These are phyloP conservation scores for Bruchidius siliquastri DNA, from an alignment of 2,888 invertebrate species.

Conservation along the genomic window DNA sequence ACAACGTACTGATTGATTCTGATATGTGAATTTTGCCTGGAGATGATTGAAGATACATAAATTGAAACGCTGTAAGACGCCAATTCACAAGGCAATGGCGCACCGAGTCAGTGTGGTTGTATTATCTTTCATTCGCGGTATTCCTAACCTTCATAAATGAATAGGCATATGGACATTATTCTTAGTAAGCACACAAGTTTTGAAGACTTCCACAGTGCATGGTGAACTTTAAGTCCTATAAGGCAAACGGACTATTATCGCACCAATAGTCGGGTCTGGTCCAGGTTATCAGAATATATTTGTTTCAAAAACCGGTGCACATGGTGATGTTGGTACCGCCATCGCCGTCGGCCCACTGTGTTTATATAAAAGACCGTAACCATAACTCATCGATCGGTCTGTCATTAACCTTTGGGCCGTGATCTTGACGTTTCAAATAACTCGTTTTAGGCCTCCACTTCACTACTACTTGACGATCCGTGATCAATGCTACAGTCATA, in stretches of 20 bases:
- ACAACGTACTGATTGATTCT: no score
- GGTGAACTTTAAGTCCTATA: background rate
- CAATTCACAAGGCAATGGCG: no score
- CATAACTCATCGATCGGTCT: constrained; percentile 5
- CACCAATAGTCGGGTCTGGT: background rate
- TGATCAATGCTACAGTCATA: background rate
- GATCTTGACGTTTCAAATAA: constrained; percentile 11
- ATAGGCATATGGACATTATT: no score
- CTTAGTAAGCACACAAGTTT: no score
- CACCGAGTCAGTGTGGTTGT: no score
- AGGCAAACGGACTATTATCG: background rate
- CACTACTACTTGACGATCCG: background rate
- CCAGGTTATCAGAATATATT: background rate
- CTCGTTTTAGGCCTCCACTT: constrained; percentile 4
- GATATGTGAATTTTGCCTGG: no score
- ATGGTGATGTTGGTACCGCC: background rate
- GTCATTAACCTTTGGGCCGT: constrained; percentile 13
- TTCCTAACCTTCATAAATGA: no score
- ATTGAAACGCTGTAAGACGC: no score
- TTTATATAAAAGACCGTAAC: background rate
- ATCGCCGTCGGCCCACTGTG: background rate
- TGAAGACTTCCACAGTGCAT: background rate
- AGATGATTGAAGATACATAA: no score
- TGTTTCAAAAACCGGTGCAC: background rate
- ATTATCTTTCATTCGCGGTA: no score